Percentiles rank a stretch among this genome's conserved stretches.
Conservation (phyloP, 2,113 vertebrate genomes). For the Montifringilla adamsi region DNA sequence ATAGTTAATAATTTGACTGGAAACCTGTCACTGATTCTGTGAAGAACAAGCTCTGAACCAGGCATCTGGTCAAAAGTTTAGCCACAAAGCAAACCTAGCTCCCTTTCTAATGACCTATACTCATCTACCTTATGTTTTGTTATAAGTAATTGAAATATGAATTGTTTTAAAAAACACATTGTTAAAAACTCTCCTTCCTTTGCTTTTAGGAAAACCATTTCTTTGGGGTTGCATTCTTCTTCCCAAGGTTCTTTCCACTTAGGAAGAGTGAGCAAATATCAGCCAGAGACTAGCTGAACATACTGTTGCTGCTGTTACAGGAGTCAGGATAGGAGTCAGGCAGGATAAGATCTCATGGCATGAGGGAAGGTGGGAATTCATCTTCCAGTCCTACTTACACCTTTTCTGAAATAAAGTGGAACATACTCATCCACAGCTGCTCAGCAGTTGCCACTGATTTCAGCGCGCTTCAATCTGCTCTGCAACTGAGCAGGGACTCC, state of each 20-base stretch:
- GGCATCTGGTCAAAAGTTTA: not conserved
- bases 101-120: not conserved
- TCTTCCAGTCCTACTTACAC: accelerated
- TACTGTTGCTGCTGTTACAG: not conserved
- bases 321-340: not conserved
- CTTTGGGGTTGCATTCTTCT: not conserved
- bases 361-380: not conserved
- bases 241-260: not conserved
- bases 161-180: not conserved
- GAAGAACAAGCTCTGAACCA: not conserved
- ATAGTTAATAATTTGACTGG: not conserved
- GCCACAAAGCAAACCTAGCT: not conserved
- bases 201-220: not conserved
- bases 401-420: not conserved
- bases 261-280: not conserved
- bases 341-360: not conserved
- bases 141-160: not conserved
- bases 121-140: not conserved
- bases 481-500: accelerated
- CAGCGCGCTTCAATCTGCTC: not conserved
- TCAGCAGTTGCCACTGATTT: not conserved
- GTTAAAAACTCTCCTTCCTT: not conserved
- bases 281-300: not conserved
- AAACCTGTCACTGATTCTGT: not conserved
- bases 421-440: not conserved